Base-by-base conservation (phyloP, 2,113 vertebrate species). In the Phocoena phocoena region DNA sequence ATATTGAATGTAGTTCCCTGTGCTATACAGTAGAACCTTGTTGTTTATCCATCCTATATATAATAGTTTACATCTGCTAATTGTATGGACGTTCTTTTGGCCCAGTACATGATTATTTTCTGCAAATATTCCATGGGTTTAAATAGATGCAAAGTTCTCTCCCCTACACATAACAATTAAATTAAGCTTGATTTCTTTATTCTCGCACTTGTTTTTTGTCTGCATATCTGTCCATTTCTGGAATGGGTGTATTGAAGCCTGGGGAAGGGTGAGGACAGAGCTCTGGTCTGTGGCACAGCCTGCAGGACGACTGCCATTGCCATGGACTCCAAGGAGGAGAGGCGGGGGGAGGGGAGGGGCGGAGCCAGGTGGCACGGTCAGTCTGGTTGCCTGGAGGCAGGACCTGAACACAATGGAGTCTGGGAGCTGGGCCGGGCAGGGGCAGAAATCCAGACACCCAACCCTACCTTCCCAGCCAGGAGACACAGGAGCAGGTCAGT, bases 331-430 rank as follows among this genome's bases (percentile, higher is more conserved):
- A 5, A 3, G 20, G 14, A 14, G 21, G 26, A 25, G 36, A 47
- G 38, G 58, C 38, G 0, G 0, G 3, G 1, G 31, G 14, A 5
- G 50, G 21, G 25, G 5, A 36, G 17, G 6, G 38, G 82, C 33
- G 50, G 77, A 58, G 88, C 63, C 31, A 18, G 50, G 85, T 13
- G 15, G 62, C 50, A 18, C 31, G 2, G 65, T 13, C 71, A 20
- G 68, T 21, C 44, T 18, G 3, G 98, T 96, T 97, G 96, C 97
- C 97, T 96, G 97, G 95, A 96, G 76, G 97, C 97, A 7, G 23
- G 63, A 67, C 18, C 12, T 3, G 82, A 94, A 94, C 97, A 98
- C 94, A 98, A 97, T 97, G 96, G 98, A 97, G 91, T 79, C 73
- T 67, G 71, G 47, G 80, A 55, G 89, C 6, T 9, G 81, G 83